phyloP scores from a whole-genome alignment of 2,888 invertebrate genomes.

The Cylindroiulus punctatus region DNA sequence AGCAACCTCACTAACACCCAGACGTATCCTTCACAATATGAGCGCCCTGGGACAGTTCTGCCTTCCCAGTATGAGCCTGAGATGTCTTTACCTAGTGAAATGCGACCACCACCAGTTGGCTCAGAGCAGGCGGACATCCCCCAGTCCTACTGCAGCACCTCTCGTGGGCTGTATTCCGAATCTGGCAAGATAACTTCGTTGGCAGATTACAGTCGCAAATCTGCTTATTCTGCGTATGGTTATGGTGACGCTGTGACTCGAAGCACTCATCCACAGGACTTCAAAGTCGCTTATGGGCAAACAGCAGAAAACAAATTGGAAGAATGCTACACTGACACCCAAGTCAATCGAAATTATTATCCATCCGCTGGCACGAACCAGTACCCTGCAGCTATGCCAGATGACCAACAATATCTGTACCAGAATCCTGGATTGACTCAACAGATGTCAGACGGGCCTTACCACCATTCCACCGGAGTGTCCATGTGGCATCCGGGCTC shows the following conservation, averaged over 20 bases:
- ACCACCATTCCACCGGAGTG: background rate
- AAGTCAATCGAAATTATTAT: background rate
- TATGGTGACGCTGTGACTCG: background rate
- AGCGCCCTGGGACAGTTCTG: background rate
- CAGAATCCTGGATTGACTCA: background rate
- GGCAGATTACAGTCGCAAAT: constrained; percentile 43
- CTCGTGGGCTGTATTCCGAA: background rate
- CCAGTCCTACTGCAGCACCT: constrained; percentile 41
- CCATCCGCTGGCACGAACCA: background rate
- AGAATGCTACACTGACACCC: background rate
- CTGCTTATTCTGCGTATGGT: background rate
- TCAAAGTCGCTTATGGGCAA: background rate
- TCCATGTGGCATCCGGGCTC: constrained; percentile 37
- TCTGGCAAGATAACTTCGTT: constrained; percentile 39
- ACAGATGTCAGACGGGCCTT: background rate
- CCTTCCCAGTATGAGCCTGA: background rate
- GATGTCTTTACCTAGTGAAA: constrained; percentile 49
- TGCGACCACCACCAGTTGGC: constrained; percentile 60
- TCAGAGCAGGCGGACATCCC: constrained; percentile 60
- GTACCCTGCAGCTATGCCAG: background rate
- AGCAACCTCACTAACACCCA: background rate
- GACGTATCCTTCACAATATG: background rate
- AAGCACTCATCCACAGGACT: background rate
- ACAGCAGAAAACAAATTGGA: background rate
- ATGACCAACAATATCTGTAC: background rate